Percentiles rank a stretch among this genome's conserved stretches.
These are phyloP conservation scores for Acronicta aceris DNA, from an alignment of 2,888 invertebrate species.

Conservation along the genomic window DNA sequence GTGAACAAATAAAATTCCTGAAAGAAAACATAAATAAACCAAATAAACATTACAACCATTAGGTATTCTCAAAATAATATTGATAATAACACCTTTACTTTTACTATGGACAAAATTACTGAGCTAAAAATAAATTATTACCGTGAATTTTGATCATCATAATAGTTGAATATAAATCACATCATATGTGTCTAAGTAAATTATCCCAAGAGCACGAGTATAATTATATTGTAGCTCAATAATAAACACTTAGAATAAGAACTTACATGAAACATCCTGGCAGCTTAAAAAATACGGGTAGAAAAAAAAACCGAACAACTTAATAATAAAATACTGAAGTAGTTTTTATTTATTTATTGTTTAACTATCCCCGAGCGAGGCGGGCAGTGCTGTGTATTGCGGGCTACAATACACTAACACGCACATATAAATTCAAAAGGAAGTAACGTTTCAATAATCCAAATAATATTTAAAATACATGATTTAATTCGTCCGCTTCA, in stretches of 20 bases:
- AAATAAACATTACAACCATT: slow-evolving; percentile 23
- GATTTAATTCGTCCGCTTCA: slow-evolving; percentile 43
- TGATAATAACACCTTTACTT: slow-evolving; percentile 7
- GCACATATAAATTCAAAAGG: slow-evolving; percentile 85
- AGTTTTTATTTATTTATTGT: slow-evolving; percentile 82
- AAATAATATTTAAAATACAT: slow-evolving; percentile 74
- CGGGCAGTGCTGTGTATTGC: slow-evolving; percentile 79
- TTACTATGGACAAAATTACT: slow-evolving; percentile 21
- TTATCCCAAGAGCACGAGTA: not conserved
- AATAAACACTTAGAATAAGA: slow-evolving; percentile 6
- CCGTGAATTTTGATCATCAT: not conserved
- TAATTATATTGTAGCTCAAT: not conserved
- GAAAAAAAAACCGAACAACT: slow-evolving; percentile 40
- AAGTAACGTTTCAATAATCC: slow-evolving; percentile 81
- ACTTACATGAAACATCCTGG: slow-evolving; percentile 79
- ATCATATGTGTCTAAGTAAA: not conserved
- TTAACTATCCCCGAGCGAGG: slow-evolving; percentile 80
- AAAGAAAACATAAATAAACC: slow-evolving; percentile 27
- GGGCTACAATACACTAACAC: slow-evolving; percentile 79
- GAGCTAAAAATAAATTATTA: slow-evolving; percentile 12
- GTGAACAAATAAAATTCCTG: slow-evolving; percentile 40
- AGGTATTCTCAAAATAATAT: slow-evolving; percentile 23
- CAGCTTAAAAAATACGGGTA: slow-evolving; percentile 63
- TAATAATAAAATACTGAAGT: slow-evolving; percentile 50
- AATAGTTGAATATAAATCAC: not conserved